phyloP scores from a whole-genome alignment of 2,113 vertebrate species.

The human region DNA sequence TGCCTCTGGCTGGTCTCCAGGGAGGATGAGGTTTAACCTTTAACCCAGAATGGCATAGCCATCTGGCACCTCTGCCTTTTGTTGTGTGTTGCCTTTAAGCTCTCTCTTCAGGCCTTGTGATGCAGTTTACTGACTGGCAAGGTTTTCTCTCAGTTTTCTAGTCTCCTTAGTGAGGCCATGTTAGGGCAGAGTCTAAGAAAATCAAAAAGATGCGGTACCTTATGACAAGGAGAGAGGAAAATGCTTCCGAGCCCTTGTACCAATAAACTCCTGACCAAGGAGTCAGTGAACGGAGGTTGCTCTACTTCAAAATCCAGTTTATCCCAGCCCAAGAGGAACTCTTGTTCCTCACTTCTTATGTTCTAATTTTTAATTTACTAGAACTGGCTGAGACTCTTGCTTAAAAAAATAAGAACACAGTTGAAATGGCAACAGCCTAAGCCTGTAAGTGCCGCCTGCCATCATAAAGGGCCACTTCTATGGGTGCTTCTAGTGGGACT shows the following conservation, averaged over 20 bases:
- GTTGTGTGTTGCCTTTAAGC: neutral
- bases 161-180: neutral
- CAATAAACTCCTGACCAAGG: neutral
- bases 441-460: neutral
- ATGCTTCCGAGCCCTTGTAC: neutral
- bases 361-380: neutral
- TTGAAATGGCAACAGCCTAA: neutral
- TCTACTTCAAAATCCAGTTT: neutral
- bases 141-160: neutral
- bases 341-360: neutral
- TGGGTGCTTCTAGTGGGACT: accelerated
- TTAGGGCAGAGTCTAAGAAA: neutral
- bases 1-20: neutral
- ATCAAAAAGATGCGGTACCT: neutral
- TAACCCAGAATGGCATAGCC: accelerated
- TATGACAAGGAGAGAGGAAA: neutral
- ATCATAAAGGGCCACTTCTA: neutral
- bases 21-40: neutral
- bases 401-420: neutral
- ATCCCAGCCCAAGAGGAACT: neutral
- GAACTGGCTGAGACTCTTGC: neutral
- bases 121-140: neutral
- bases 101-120: neutral
- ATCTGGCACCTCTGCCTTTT: neutral
- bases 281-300: too few relatives aligned